Conservation (phyloP, 2,888 invertebrate genomes). For the Agrotis exclamationis region DNA sequence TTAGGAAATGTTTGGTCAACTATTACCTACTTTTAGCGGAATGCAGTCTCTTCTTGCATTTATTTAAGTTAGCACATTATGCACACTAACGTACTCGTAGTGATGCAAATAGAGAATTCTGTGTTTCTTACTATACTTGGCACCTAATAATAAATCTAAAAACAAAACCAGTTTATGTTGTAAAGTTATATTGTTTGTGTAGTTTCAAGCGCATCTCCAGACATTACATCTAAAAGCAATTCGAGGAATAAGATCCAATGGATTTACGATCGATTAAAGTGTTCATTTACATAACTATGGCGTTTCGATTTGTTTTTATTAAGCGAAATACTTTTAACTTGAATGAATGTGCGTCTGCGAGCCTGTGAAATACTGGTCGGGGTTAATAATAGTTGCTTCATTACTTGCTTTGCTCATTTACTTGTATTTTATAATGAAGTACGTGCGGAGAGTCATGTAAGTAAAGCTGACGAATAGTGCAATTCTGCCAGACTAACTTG, state of each 20-base stretch:
- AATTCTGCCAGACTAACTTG: too few relatives aligned
- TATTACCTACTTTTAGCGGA: constrained; percentile 18
- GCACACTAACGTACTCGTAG: constrained; percentile 7
- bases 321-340: constrained; percentile 53
- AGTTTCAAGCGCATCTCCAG: constrained; percentile 31
- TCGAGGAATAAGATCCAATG: constrained; percentile 51
- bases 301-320: constrained; percentile 56
- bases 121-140: constrained; percentile 1
- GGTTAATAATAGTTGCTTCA: constrained; percentile 18
- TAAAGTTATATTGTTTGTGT: constrained; percentile 39
- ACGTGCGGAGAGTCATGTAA: neutral
- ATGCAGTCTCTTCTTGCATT: constrained; percentile 15
- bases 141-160: constrained; percentile 33
- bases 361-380: constrained; percentile 28
- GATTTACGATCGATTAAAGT: constrained; percentile 63
- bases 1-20: constrained; percentile 5
- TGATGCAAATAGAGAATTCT: neutral
- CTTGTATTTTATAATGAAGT: constrained; percentile 19
- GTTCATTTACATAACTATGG: constrained; percentile 58
- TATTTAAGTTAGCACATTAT: constrained; percentile 32
- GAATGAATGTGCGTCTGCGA: constrained; percentile 33
- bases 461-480: constrained; percentile 13
- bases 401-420: constrained; percentile 20
- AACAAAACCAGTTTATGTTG: constrained; percentile 32
- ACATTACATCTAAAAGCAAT: constrained; percentile 55